Evolutionary conservation across 2,888 invertebrate species (phyloP), one percentile per base, ranked within the genome.

Genomic region (Neoascia interrupta): DNA sequence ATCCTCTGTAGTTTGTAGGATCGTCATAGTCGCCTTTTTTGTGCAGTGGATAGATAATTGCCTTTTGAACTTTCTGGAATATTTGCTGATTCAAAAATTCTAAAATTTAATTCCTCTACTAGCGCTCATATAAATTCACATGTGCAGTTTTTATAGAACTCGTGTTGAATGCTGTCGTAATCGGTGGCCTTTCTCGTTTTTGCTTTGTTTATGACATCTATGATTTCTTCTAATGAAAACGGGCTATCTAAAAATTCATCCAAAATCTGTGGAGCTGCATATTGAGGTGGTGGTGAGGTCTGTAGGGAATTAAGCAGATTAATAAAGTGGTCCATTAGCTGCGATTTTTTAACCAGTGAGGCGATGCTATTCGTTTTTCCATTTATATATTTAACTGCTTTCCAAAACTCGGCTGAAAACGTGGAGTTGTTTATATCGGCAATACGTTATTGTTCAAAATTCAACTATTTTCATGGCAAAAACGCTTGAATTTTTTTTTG

Each of bases 201-300:
- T 13, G 47, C 49, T 31, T 28, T 49, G n/a, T 10, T 31, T 16
- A 16, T 28, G 5, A n/a, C n/a, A n/a, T n/a, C n/a, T n/a, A n/a
- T n/a, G n/a, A n/a, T n/a, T n/a, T n/a, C n/a, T n/a, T n/a, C 15
- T 15, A 45, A 3, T 15, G 15, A 15, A 26, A 26, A 45, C 3
- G 45, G 15, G 11, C 10, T 45, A 10, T 28, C 18, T 49, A n/a
- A 18, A 18, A 49, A 31, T 28, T 49, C n/a, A 10, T n/a, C n/a
- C n/a, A n/a, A n/a, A n/a, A n/a, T n/a, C n/a, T n/a, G 10, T 41
- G 41, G 19, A 41, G 41, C 41, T 16, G 41, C 41, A 18, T 41
- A 41, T 19, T 41, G 18, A n/a, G n/a, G n/a, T n/a, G n/a, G n/a
- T n/a, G n/a, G n/a, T n/a, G n/a, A n/a, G n/a, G 10, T n/a, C 28